These are phyloP conservation scores for Lasioglossum calceatum DNA, from an alignment of 2,888 invertebrate genomes.

Conservation along the genomic window DNA sequence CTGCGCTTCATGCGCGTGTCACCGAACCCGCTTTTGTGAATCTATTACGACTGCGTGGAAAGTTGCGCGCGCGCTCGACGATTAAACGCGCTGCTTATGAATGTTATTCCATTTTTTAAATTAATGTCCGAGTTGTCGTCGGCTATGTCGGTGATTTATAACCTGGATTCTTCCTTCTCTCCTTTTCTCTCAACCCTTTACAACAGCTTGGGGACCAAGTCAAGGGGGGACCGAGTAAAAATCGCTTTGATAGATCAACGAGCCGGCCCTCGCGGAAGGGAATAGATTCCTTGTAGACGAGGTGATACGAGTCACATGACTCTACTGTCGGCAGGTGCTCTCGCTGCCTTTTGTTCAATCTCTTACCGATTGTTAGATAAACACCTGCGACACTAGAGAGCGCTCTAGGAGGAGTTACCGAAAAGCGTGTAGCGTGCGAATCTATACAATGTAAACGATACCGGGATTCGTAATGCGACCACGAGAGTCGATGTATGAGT, in stretches of 20 bases:
- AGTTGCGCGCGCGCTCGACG: slow-evolving; percentile 7
- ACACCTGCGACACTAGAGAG: no score
- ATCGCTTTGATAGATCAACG: slow-evolving; percentile 49
- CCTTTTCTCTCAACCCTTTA: background rate
- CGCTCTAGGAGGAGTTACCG: no score
- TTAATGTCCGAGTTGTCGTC: slow-evolving; percentile 53
- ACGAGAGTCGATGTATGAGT: no score
- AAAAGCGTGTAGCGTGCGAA: no score
- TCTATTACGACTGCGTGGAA: slow-evolving; percentile 36
- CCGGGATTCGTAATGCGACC: no score
- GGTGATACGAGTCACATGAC: slow-evolving; percentile 31
- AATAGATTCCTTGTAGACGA: background rate
- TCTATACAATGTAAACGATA: no score
- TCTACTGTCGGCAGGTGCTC: background rate
- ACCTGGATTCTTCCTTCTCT: background rate
- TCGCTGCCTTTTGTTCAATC: background rate
- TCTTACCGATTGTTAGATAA: no score
- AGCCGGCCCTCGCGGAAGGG: slow-evolving; percentile 4
- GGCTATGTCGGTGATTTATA: slow-evolving; percentile 47
- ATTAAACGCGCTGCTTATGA: slow-evolving; percentile 48
- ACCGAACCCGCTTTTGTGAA: slow-evolving; percentile 39
- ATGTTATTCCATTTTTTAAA: slow-evolving; percentile 55
- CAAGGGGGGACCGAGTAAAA: slow-evolving; percentile 30
- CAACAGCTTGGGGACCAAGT: background rate
- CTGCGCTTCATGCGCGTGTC: slow-evolving; percentile 36